Conservation (phyloP, 2,797 vertebrate genomes). For the Thalassophryne amazonica region DNA sequence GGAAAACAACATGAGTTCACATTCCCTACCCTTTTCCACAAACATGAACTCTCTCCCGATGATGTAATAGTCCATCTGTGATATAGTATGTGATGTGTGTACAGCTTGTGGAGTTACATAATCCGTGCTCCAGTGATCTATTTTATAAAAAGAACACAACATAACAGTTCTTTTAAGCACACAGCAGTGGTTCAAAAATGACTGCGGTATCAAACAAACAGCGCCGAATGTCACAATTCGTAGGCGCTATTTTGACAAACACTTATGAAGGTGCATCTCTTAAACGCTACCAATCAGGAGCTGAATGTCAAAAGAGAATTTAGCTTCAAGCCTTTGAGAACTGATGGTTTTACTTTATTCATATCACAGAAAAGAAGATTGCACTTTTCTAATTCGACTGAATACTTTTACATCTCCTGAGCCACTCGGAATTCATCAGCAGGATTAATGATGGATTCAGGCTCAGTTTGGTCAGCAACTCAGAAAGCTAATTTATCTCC, state of each 20-base stretch:
- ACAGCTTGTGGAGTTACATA: slow-evolving; percentile 1
- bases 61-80: slow-evolving; percentile 11
- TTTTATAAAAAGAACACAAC: slow-evolving; percentile 1
- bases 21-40: too few relatives aligned
- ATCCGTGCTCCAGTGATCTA: slow-evolving; percentile 6
- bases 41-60: slow-evolving; percentile 4
- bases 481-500: slow-evolving; percentile 4
- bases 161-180: neutral
- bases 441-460: slow-evolving; percentile 16
- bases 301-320: too few relatives aligned
- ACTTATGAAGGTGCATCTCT: too few relatives aligned
- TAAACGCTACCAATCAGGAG: too few relatives aligned
- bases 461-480: slow-evolving; percentile 22
- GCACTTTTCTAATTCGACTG: slow-evolving; percentile 1
- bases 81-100: slow-evolving; percentile 13
- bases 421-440: slow-evolving; percentile 5
- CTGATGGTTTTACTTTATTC: too few relatives aligned
- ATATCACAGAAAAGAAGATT: too few relatives aligned
- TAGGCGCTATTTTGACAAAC: too few relatives aligned
- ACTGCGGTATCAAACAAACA: too few relatives aligned
- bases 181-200: too few relatives aligned
- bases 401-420: neutral
- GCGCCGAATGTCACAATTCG: too few relatives aligned
- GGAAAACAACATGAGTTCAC: too few relatives aligned
- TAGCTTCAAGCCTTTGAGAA: too few relatives aligned